Percentiles rank a stretch among this genome's conserved stretches.
Evolutionary conservation across 2,113 vertebrate genomes (phyloP).

Genomic region (Sitta europaea): DNA sequence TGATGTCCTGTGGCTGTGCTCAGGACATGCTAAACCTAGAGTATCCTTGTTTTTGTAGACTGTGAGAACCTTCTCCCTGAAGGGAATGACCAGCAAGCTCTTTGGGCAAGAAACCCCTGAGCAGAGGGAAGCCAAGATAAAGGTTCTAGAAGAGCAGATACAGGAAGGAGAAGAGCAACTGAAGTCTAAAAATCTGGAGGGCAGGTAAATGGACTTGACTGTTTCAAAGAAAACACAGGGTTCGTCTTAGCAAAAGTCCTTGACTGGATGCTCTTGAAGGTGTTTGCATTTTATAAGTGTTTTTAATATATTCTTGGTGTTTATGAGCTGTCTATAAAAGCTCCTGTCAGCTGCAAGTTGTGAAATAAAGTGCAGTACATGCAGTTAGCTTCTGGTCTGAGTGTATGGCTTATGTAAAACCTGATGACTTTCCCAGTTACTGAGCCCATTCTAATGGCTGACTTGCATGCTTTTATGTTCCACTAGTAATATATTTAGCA

Average conservation of each 20-base stretch:
- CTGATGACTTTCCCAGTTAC: constrained; percentile 60
- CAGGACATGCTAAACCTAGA: neutral
- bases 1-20: neutral
- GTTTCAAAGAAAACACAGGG: neutral
- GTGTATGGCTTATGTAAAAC: constrained; percentile 42
- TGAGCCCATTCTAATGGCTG: constrained; percentile 30
- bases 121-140: constrained; percentile 89
- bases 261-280: constrained; percentile 37
- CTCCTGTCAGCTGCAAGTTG: constrained; percentile 61
- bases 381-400: constrained; percentile 52
- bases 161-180: constrained; percentile 86
- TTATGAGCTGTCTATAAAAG: constrained; percentile 67
- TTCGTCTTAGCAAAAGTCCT: neutral
- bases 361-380: constrained; percentile 59
- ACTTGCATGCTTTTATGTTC: constrained; percentile 42
- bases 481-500: constrained; percentile 51
- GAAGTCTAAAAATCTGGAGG: constrained; percentile 84
- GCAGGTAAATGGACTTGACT: constrained; percentile 78
- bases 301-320: constrained; percentile 66
- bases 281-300: constrained; percentile 55
- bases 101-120: constrained; percentile 94
- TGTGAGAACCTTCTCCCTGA: constrained; percentile 90
- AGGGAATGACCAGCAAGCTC: constrained; percentile 95
- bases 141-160: constrained; percentile 89
- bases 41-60: constrained; percentile 73